Percentiles rank a stretch among this genome's conserved stretches.
Evolutionary conservation across 2,888 invertebrate genomes (phyloP).

Genomic region (Andrena camellia): DNA sequence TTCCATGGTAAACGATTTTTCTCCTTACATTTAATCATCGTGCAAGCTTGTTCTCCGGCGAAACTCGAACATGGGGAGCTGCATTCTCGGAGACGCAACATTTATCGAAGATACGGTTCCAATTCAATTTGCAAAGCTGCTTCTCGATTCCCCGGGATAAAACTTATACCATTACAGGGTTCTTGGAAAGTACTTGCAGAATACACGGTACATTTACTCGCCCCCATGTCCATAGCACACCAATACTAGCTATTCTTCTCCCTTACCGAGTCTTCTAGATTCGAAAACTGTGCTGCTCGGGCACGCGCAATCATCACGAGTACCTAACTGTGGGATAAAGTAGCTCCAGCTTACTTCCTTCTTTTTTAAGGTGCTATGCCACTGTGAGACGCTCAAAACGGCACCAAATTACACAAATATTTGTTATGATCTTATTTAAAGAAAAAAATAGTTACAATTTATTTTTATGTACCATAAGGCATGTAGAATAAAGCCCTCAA

Average conservation of each 20-base stretch:
- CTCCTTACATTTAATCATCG: slow-evolving; percentile 23
- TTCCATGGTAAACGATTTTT: slow-evolving; percentile 15
- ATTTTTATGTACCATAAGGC: too few relatives aligned
- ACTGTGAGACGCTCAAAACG: too few relatives aligned
- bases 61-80: background rate
- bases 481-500: too few relatives aligned
- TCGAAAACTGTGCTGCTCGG: slow-evolving; percentile 19
- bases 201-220: slow-evolving; percentile 44
- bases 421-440: too few relatives aligned
- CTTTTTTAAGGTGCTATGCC: too few relatives aligned
- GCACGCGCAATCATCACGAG: slow-evolving; percentile 4
- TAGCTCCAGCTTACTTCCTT: slow-evolving; percentile 10
- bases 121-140: slow-evolving; percentile 34
- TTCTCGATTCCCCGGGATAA: slow-evolving; percentile 4
- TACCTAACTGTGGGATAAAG: slow-evolving; percentile 13
- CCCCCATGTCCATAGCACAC: slow-evolving; percentile 36
- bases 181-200: slow-evolving; percentile 15
- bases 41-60: background rate
- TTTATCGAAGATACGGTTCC: slow-evolving; percentile 13
- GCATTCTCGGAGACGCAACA: slow-evolving; percentile 2
- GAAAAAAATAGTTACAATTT: too few relatives aligned
- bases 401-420: too few relatives aligned
- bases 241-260: slow-evolving; percentile 16
- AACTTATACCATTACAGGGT: slow-evolving; percentile 28
- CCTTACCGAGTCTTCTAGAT: background rate